Conservation (phyloP, 2,888 invertebrate species). For the Cosmorhoe ocellata region DNA sequence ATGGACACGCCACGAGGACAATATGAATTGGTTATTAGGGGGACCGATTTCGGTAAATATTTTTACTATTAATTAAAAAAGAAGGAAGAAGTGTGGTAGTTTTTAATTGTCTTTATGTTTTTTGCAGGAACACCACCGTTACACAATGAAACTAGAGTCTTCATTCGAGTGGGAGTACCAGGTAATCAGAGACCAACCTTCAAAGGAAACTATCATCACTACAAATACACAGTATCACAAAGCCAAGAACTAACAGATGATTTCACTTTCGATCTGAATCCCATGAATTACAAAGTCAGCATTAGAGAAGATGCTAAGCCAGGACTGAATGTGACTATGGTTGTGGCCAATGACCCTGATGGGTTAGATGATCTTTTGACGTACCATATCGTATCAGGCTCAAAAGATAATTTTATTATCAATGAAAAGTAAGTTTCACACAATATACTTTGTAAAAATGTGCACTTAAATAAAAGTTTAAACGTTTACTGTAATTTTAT, state of each 20-base stretch:
- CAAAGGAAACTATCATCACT: slow-evolving; percentile 86
- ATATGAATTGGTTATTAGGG: slow-evolving; percentile 86
- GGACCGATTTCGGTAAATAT: slow-evolving; percentile 89
- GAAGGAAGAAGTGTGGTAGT: too few relatives aligned
- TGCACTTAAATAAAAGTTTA: too few relatives aligned
- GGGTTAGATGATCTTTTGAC: slow-evolving; percentile 86
- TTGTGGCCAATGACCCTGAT: slow-evolving; percentile 90
- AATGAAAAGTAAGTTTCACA: slow-evolving; percentile 83
- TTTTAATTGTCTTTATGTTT: too few relatives aligned
- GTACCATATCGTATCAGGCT: slow-evolving; percentile 87
- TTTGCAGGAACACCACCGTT: slow-evolving; percentile 83
- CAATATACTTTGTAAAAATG: too few relatives aligned
- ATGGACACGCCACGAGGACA: slow-evolving; percentile 89
- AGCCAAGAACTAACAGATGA: slow-evolving; percentile 62
- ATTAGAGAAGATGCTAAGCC: slow-evolving; percentile 87
- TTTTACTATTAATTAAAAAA: too few relatives aligned
- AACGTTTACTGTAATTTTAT: not conserved
- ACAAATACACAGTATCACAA: slow-evolving; percentile 65
- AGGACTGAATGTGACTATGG: slow-evolving; percentile 86
- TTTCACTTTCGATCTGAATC: slow-evolving; percentile 82
- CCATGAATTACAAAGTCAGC: slow-evolving; percentile 87
- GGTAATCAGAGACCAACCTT: slow-evolving; percentile 92
- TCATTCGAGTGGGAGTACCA: slow-evolving; percentile 89
- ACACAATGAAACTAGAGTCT: slow-evolving; percentile 84
- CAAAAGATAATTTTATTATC: slow-evolving; percentile 90